Base-by-base conservation (phyloP, 2,888 invertebrate genomes). In the Pheosia tremula region DNA sequence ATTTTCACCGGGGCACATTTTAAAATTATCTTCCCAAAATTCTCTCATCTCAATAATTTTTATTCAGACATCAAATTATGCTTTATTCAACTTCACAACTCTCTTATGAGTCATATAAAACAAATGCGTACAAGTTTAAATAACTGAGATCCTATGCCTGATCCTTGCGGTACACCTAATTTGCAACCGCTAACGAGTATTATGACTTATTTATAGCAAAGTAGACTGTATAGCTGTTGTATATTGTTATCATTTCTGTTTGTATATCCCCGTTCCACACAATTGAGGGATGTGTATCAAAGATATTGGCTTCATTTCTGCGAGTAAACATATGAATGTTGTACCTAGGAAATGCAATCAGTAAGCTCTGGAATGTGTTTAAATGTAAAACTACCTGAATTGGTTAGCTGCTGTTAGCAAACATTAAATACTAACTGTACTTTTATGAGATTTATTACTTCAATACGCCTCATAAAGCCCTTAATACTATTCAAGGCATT, bases 291-390 rank as follows among this genome's bases (percentile, higher is more conserved):
- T 62, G 61, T 68, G 68, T 66, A 61, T 73, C 66, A 71, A 61
- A 66, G 68, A 60, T 61, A 50, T 49, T 58, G 61, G 61, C 55
- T 63, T 57, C 39, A 59, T 59, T 63, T 54, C n/a, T n/a, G n/a
- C n/a, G 53, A 61, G 62, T 66, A 60, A 75, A 68, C 62, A 65
- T 66, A 63, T 56, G 61, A 60, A 64, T 56, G 64, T 65, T 72
- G 68, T 72, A 67, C 60, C 64, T 57, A 52, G 24, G 49, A 68
- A 74, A 76, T 71, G 68, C 62, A 67, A 75, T 74, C 77, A 69
- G 66, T 59, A 59, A 52, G 62, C 24, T 68, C 57, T 56, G 60
- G 63, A 66, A 64, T 68, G 60, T 43, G 38, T 71, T 53, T 59
- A 56, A 63, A 66, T 58, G 53, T 56, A 55, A 60, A n/a, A n/a